Percentiles rank a stretch among this genome's conserved stretches.
phyloP scores from a whole-genome alignment of 2,888 invertebrate species.

The Caenorhabditis japonica region DNA sequence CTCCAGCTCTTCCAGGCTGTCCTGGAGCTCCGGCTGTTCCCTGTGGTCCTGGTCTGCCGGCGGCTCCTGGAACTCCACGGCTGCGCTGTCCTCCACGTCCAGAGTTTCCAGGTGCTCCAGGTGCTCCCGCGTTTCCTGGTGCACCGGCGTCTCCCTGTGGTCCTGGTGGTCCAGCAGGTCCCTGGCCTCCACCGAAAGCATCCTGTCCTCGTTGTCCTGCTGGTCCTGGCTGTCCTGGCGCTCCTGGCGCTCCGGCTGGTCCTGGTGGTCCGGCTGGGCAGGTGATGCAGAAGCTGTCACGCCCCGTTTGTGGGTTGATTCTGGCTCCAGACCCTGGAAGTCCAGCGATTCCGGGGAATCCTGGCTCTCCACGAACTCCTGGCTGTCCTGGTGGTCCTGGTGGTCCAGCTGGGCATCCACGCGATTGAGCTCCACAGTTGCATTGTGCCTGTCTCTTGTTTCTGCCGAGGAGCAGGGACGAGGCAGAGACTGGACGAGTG shows the following conservation, averaged over 20 bases:
- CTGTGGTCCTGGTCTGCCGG: constrained; percentile 14
- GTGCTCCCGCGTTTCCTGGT: constrained; percentile 42
- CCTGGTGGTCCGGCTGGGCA: constrained; percentile 57
- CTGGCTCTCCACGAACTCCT: constrained; percentile 53
- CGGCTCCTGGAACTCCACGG: constrained; percentile 41
- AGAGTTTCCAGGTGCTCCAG: constrained; percentile 43
- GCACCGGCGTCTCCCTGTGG: constrained; percentile 34
- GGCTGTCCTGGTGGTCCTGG: constrained; percentile 61
- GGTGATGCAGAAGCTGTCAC: constrained; percentile 51
- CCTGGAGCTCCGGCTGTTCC: constrained; percentile 10
- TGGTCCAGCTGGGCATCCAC: constrained; percentile 62
- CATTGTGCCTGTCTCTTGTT: constrained; percentile 62
- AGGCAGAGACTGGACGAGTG: constrained; percentile 30
- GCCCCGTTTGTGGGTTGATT: constrained; percentile 38
- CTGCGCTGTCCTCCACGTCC: constrained; percentile 53
- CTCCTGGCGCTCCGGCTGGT: constrained; percentile 54
- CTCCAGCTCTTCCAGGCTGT: neutral
- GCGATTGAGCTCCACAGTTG: constrained; percentile 59
- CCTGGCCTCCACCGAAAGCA: neutral
- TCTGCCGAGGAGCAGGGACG: constrained; percentile 43
- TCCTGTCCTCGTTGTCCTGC: constrained; percentile 54
- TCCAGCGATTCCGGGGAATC: constrained; percentile 50
- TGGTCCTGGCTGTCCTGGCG: constrained; percentile 45
- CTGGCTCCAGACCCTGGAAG: constrained; percentile 50
- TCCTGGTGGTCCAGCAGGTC: constrained; percentile 37